Base-by-base conservation (phyloP, 2,797 vertebrate genomes). In the Neomorphus geoffroyi region DNA sequence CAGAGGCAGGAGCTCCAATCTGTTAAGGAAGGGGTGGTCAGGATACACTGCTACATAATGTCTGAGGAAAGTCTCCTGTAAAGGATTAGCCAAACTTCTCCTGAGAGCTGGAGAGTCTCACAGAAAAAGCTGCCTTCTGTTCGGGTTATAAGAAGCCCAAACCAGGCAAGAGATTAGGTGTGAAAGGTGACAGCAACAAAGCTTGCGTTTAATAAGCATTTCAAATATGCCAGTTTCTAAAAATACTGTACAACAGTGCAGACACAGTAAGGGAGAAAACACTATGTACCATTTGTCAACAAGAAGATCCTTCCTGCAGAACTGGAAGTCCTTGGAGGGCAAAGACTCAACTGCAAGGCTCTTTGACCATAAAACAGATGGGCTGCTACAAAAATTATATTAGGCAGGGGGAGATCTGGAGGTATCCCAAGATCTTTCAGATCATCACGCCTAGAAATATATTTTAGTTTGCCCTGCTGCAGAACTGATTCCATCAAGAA, bases 241-340 rank as follows among this genome's bases (percentile, higher is more conserved):
- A 96, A 96, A 93, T 95, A 96, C 88, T 10, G 9, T 64, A 58
- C 74, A 90, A 81, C 67, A 61, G 50, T 22, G 32, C 60, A 94
- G 67, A 73, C 13, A 73, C 37, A 66, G 89, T 51, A 71, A 57
- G 61, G 90, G 69, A 94, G 57, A 94, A 95, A 90, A 93, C 72
- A 90, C 64, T 50, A 81, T 46, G 91, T 66, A 86, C 80, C 4
- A 6, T 91, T 90, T 82, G 88, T 85, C 93, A 94, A 96, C 90
- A 87, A 23, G 77, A 70, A 91, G 41, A 91, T 48, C 16, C 32
- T 61, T 95, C 71, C 78, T 1, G 4, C 53, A 94, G 93, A 94
- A 84, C 90, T 94, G 78, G 43, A 80, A 96, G 93, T 84, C 93
- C 91, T 97, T 93, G 83, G 90, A 96, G 88, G 78, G 83, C 57